Evolutionary conservation across 2,888 invertebrate genomes (phyloP).

Genomic region (Apamea anceps): DNA sequence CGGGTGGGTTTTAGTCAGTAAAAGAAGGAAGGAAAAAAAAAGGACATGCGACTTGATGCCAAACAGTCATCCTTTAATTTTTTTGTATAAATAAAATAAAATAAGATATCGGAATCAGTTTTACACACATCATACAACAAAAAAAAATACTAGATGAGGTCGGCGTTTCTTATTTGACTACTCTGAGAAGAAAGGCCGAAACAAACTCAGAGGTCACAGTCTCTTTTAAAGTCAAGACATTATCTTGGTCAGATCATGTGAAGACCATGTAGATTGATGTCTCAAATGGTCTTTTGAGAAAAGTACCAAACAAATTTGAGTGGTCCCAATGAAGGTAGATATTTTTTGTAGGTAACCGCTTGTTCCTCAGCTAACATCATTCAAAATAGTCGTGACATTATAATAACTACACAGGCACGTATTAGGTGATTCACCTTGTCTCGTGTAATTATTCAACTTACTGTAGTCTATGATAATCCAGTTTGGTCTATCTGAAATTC

Average conservation of each 20-base stretch:
- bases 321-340: neutral
- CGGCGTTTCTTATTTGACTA: neutral
- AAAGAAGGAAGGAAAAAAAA: too few relatives aligned
- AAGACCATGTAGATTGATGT: neutral
- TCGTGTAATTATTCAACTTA: slow-evolving; percentile 60
- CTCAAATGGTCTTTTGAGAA: neutral
- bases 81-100: too few relatives aligned
- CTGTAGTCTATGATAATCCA: slow-evolving; percentile 40
- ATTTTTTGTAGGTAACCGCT: neutral
- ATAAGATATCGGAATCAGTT: too few relatives aligned
- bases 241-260: neutral
- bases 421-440: slow-evolving; percentile 40
- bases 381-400: slow-evolving; percentile 18
- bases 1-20: too few relatives aligned
- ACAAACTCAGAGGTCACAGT: neutral
- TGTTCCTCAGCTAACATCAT: neutral
- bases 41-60: neutral
- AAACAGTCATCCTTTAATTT: neutral
- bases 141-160: neutral
- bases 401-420: neutral
- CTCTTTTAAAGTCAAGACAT: neutral
- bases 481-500: slow-evolving; percentile 53
- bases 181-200: neutral
- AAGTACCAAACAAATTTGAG: too few relatives aligned
- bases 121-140: too few relatives aligned